Evolutionary conservation across 2,888 invertebrate genomes (phyloP), one percentile per base, ranked within the genome.

Genomic region (Acholoe squamosa): DNA sequence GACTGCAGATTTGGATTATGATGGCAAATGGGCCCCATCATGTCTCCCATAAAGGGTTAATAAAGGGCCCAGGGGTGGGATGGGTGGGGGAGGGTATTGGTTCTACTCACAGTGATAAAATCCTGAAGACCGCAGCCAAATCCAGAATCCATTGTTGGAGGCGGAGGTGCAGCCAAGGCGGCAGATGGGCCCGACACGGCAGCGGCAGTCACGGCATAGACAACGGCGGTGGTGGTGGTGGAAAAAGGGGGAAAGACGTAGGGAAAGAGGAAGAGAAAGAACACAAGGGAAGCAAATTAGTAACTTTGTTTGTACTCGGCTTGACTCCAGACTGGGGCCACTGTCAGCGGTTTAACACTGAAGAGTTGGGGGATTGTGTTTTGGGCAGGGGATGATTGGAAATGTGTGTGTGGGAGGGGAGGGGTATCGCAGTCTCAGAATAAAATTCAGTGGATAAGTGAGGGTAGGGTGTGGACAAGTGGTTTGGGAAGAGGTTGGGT

Each of bases 271-370:
- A 28, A 28, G 34, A 34, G 84, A 84, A 25, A 25, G 43, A 43
- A 61, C n/a, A 84, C 43, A 77, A 51, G 51, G n/a, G 33, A 84
- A 16, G 12, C 84, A 84, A 84, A 84, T 84, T 84, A 84, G 84
- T 84, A 84, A 84, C 43, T 84, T 84, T 51, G 43, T 34, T 51
- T 84, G 51, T 84, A 14, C 28, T 22, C 43, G 84, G 28, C 43
- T 84, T 84, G 84, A 84, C 84, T 84, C 34, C 43, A 84, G 84
- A 84, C 84, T 84, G 5, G 84, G 34, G 61, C 19, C 61, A 3
- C 12, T 61, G 61, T 61, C 61, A 3, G 67, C 5, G 67, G 67
- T 25, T n/a, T 67, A 28, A 67, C 67, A n/a, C 67, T 28, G 25
- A 67, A 67, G 67, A 43, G 43, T 43, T 43, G 43, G 28, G 28